phyloP scores from a whole-genome alignment of 1,140 invertebrate species.

The Brachionus asplanchnoidis region DNA sequence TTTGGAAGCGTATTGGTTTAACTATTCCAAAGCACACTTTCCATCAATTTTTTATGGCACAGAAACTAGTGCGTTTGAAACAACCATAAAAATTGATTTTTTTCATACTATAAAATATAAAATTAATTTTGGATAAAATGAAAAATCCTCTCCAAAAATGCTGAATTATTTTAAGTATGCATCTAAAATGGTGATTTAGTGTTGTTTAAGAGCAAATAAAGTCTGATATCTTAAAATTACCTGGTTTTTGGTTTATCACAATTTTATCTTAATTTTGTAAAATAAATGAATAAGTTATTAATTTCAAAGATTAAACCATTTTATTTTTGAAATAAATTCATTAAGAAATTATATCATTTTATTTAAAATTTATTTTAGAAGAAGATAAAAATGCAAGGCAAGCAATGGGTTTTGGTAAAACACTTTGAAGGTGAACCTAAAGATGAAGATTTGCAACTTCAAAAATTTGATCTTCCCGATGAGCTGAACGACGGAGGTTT shows the following conservation, averaged over 20 bases:
- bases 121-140: too few relatives aligned
- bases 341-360: neutral
- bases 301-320: neutral
- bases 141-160: too few relatives aligned
- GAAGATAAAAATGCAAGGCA: constrained; percentile 55
- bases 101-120: too few relatives aligned
- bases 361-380: neutral
- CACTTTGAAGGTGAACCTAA: constrained; percentile 66
- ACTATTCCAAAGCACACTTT: too few relatives aligned
- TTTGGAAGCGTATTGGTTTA: too few relatives aligned
- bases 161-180: neutral
- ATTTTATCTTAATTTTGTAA: neutral
- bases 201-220: neutral
- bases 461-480: constrained; percentile 62
- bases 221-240: neutral
- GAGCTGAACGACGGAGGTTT: constrained; percentile 17
- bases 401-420: constrained; percentile 63
- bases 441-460: constrained; percentile 62
- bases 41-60: too few relatives aligned
- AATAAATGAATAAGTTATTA: neutral
- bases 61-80: too few relatives aligned
- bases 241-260: neutral
- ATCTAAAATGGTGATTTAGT: neutral
- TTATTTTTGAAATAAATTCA: neutral
- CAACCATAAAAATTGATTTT: too few relatives aligned